A percentile compares a stretch with the other conserved stretches of the same genome.
These are phyloP conservation scores for Pavo muticus DNA, from an alignment of 2,113 vertebrate species.

Conservation along the genomic window DNA sequence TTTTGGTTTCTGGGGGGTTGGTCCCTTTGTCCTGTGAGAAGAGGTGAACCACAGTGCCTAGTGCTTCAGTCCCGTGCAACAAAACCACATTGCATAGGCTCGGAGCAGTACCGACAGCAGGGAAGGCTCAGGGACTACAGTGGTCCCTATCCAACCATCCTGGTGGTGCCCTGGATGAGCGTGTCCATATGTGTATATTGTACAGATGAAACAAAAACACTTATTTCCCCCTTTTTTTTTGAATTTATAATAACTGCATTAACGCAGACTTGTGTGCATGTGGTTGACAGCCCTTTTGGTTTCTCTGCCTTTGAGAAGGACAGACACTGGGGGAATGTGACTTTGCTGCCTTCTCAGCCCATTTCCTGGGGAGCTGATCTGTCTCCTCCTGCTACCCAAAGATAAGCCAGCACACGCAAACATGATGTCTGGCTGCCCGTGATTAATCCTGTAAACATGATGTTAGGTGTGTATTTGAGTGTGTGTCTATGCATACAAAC, in stretches of 20 bases:
- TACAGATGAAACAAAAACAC: slow-evolving; percentile 24
- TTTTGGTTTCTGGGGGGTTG: neutral
- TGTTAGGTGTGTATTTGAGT: neutral
- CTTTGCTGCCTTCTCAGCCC: neutral
- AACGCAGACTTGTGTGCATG: neutral
- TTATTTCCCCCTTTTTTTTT: rapidly evolving
- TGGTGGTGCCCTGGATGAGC: neutral
- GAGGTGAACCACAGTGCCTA: slow-evolving; percentile 66
- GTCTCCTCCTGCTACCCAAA: slow-evolving; percentile 12
- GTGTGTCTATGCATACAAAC: rapidly evolving
- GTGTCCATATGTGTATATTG: slow-evolving; percentile 54
- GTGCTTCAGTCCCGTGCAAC: neutral
- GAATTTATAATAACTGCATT: neutral
- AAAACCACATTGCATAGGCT: neutral
- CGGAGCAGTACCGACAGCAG: neutral
- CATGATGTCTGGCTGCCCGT: neutral
- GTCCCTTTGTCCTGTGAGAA: slow-evolving; percentile 33
- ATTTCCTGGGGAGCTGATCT: slow-evolving; percentile 7
- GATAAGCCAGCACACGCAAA: slow-evolving; percentile 29
- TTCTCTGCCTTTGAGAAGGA: neutral
- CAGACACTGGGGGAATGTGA: neutral
- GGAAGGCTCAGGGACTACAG: rapidly evolving
- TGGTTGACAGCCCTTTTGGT: neutral
- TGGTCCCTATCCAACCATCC: neutral
- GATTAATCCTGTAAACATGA: neutral